phyloP scores from a whole-genome alignment of 2,797 vertebrate genomes.

The Lemur catta region DNA sequence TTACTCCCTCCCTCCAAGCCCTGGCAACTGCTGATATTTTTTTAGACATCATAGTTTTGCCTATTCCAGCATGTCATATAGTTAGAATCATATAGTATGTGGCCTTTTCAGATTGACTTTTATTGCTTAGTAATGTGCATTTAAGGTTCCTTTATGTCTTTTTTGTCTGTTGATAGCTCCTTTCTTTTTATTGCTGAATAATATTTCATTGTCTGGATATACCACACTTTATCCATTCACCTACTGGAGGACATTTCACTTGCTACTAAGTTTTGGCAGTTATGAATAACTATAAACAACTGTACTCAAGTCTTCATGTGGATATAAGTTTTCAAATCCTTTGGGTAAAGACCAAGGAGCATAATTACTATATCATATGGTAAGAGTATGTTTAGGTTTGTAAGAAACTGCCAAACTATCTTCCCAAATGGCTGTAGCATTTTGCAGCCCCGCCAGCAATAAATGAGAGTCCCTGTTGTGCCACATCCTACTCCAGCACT shows the following conservation, averaged over 20 bases:
- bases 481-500: not conserved
- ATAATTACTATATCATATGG: not conserved
- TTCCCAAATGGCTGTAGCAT: not conserved
- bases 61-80: not conserved
- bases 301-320: not conserved
- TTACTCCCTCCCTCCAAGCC: not conserved
- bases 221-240: not conserved
- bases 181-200: not conserved
- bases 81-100: not conserved
- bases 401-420: not conserved
- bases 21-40: not conserved
- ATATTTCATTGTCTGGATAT: not conserved
- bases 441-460: not conserved
- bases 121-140: not conserved
- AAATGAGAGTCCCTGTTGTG: not conserved
- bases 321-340: not conserved
- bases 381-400: not conserved
- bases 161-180: not conserved
- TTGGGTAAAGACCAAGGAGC: not conserved
- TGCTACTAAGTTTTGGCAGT: not conserved
- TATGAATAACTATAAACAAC: not conserved
- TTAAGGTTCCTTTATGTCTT: not conserved
- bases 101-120: not conserved
- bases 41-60: not conserved
- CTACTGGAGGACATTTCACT: not conserved